Conservation (phyloP, 35 echinoderm and acorn worm species). For the Ptychodera flava region DNA sequence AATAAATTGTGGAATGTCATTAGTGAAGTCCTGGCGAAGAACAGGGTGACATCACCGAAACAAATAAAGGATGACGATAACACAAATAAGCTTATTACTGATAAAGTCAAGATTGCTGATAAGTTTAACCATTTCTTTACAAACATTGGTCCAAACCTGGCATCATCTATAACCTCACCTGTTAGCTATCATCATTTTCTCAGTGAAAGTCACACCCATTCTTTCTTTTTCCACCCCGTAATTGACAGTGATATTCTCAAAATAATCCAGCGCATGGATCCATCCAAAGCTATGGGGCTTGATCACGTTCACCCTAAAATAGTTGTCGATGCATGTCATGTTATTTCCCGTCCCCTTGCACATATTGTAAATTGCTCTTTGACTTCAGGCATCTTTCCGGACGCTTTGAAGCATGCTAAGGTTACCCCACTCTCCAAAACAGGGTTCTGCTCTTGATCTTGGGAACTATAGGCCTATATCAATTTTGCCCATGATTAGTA, state of each 20-base stretch:
- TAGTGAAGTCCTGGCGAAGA: not conserved
- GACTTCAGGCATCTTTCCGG: constrained; percentile 28
- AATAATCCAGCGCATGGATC: constrained; percentile 12
- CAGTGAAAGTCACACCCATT: not conserved
- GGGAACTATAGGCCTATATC: constrained; percentile 45
- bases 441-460: not conserved
- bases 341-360: constrained; percentile 20
- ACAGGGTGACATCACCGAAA: not conserved
- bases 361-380: constrained; percentile 55
- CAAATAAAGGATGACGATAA: not conserved
- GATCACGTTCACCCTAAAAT: constrained; percentile 8
- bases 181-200: not conserved
- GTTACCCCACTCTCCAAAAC: constrained; percentile 40
- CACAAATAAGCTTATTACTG: too few species aligned
- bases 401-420: constrained; percentile 35
- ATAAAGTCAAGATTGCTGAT: constrained; percentile 25
- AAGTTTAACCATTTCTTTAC: constrained; percentile 44
- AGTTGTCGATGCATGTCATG: constrained; percentile 23
- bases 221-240: constrained; percentile 29
- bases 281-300: not conserved
- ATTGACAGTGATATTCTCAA: constrained; percentile 18
- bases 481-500: constrained; percentile 34
- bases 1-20: not conserved
- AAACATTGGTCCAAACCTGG: constrained; percentile 30
- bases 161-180: constrained; percentile 14